Base-by-base conservation (phyloP, 2,113 vertebrate genomes). In the Sander vitreus region DNA sequence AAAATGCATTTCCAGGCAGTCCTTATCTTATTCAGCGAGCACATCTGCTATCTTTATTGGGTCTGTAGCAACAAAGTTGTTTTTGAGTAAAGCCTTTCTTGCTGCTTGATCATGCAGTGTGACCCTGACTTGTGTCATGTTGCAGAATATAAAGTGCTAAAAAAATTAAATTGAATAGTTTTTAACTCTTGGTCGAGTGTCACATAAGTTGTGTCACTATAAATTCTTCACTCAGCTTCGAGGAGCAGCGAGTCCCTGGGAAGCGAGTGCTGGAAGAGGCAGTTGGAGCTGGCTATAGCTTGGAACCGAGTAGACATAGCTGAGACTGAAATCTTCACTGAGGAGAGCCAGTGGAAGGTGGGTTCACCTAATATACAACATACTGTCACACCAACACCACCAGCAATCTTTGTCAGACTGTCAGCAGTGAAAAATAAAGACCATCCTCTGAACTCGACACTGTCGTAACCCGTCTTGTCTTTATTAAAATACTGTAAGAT, bases 231-330 rank as follows among this genome's bases (percentile, higher is more conserved):
- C 53, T 76, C 92, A 99, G 98, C 97, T 2, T 98, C 97, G 1
- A 92, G 85, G 81, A 95, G 84, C 85, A 94, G 89, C 3, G 96
- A 96, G 78, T 92, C 93, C n/a, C 92, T 91, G 45, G 96, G 95
- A 1, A 95, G 55, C 0, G 94, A 96, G 84, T 95, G 89, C 86
- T 97, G 96, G 96, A 96, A 96, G 85, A 95, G 96, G 73, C 97
- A 99, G 90, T 94, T 99, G 91, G 96, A 98, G 91, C 60, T 99
- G 86, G 98, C 98, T 0, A 97, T 99, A 79, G 96, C 97, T 25
- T 99, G 98, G 98, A 97, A 99, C 85, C 94, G 98, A 0, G 97
- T 98, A 81, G 98, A 99, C 92, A 97, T 99, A 7, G 98, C 98
- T 27, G 89, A 96, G 80, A 97, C 96, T 0, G 97, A 99, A 92